These are phyloP conservation scores for Bicyclus anynana DNA, from an alignment of 1,140 invertebrate genomes.

Conservation along the genomic window DNA sequence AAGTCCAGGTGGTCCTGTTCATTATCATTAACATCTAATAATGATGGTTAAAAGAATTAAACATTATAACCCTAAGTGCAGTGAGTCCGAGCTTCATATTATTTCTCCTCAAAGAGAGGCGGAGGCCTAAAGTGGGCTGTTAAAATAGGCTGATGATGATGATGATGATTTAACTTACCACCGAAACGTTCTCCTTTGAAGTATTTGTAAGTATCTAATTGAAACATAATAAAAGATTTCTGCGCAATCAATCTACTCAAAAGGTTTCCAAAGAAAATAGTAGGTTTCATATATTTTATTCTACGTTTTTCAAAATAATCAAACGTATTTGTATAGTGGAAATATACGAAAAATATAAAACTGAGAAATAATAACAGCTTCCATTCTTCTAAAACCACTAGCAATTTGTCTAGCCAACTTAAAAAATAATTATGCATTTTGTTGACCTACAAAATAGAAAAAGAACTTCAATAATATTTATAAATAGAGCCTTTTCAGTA, in stretches of 20 bases:
- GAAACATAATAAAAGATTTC: slow-evolving; percentile 70
- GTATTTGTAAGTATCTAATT: slow-evolving; percentile 61
- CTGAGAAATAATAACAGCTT: slow-evolving; percentile 49
- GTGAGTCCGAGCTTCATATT: too few species aligned
- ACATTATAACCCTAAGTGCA: too few species aligned
- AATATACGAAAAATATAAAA: slow-evolving; percentile 50
- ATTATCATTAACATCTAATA: too few species aligned
- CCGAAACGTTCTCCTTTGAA: slow-evolving; percentile 70
- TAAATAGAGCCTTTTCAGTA: too few species aligned
- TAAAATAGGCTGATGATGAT: too few species aligned
- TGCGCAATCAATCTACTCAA: slow-evolving; percentile 51
- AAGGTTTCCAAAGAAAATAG: slow-evolving; percentile 67
- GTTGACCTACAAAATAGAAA: too few species aligned
- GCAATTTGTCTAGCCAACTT: background rate
- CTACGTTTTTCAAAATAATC: slow-evolving; percentile 64
- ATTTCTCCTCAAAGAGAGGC: too few species aligned
- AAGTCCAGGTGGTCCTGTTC: too few species aligned
- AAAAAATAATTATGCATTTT: background rate
- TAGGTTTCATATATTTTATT: slow-evolving; percentile 59
- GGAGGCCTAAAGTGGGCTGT: too few species aligned
- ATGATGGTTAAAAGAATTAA: too few species aligned
- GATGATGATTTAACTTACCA: too few species aligned
- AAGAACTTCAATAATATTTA: too few species aligned
- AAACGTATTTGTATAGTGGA: slow-evolving; percentile 53
- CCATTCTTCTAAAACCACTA: slow-evolving; percentile 48